phyloP scores from a whole-genome alignment of 1,140 invertebrate species.

The Thalassaphorura encarpata region DNA sequence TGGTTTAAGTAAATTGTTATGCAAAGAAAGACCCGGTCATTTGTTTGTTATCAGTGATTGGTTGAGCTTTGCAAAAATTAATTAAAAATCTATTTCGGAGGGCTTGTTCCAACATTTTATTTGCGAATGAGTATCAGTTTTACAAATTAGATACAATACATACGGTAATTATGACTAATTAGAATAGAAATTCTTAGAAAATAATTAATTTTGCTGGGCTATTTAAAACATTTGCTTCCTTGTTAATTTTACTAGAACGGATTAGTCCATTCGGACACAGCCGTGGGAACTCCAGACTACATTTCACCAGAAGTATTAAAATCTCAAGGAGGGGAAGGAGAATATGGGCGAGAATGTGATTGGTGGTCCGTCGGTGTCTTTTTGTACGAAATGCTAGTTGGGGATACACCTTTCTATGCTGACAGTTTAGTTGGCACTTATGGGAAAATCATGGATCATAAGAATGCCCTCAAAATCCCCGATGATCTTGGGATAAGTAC shows the following conservation, averaged over 20 bases:
- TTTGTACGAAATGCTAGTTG: slow-evolving; percentile 96
- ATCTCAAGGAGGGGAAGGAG: slow-evolving; percentile 92
- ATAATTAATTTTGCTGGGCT: not conserved
- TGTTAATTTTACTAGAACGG: slow-evolving; percentile 58
- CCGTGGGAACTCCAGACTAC: slow-evolving; percentile 98
- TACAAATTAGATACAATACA: too few species aligned
- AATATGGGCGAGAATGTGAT: slow-evolving; percentile 93
- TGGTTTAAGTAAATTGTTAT: too few species aligned
- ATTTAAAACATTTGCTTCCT: slow-evolving; percentile 5
- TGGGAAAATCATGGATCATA: slow-evolving; percentile 98
- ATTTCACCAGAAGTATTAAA: slow-evolving; percentile 97
- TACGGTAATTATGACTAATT: too few species aligned
- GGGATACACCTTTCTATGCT: slow-evolving; percentile 98
- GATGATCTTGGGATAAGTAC: slow-evolving; percentile 85
- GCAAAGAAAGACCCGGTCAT: too few species aligned
- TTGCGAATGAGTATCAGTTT: too few species aligned
- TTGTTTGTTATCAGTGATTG: too few species aligned
- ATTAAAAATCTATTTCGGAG: too few species aligned
- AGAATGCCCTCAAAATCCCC: slow-evolving; percentile 90
- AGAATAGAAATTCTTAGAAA: not conserved
- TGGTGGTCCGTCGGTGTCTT: slow-evolving; percentile 99
- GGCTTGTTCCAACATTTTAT: too few species aligned
- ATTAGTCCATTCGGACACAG: slow-evolving; percentile 88
- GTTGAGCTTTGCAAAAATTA: not conserved
- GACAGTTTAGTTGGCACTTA: slow-evolving; percentile 97